Conservation (phyloP, 2,888 invertebrate species). For the Pyrochroa serraticornis region DNA sequence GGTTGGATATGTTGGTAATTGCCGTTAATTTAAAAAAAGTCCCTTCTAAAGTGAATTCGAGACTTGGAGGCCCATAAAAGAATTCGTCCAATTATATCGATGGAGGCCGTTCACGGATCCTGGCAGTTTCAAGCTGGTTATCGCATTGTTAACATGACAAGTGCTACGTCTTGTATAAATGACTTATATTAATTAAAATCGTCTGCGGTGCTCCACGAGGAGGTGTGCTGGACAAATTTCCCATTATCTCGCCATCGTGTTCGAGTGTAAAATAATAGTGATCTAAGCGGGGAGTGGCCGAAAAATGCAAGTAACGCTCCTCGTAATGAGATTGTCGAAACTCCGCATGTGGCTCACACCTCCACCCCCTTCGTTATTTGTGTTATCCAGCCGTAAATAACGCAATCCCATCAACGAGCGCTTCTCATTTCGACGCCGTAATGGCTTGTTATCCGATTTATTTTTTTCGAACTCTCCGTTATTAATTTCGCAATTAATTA, state of each 20-base stretch:
- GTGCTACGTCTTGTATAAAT: too few species aligned
- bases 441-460: too few species aligned
- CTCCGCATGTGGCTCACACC: conserved; percentile 55
- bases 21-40: too few species aligned
- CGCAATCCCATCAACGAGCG: conserved; percentile 2
- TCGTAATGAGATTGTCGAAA: conserved; percentile 58
- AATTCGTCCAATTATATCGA: too few species aligned
- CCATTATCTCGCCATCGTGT: conserved; percentile 36
- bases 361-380: conserved; percentile 47
- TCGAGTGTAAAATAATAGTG: conserved; percentile 39
- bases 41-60: too few species aligned
- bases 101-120: too few species aligned
- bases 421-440: conserved; percentile 2
- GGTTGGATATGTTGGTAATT: too few species aligned
- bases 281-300: conserved; percentile 43
- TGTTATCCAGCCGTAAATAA: conserved; percentile 20
- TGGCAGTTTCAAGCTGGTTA: too few species aligned
- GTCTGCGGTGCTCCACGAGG: conserved; percentile 10
- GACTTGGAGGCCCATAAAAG: too few species aligned
- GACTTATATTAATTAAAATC: too few species aligned
- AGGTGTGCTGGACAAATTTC: conserved; percentile 45
- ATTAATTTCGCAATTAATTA: conserved; percentile 36
- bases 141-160: too few species aligned
- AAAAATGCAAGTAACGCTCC: conserved; percentile 56
- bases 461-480: too few species aligned